Percentiles rank a stretch among this genome's conserved stretches.
Conservation (phyloP, 2,888 invertebrate species). For the Aphodius sticticus region DNA sequence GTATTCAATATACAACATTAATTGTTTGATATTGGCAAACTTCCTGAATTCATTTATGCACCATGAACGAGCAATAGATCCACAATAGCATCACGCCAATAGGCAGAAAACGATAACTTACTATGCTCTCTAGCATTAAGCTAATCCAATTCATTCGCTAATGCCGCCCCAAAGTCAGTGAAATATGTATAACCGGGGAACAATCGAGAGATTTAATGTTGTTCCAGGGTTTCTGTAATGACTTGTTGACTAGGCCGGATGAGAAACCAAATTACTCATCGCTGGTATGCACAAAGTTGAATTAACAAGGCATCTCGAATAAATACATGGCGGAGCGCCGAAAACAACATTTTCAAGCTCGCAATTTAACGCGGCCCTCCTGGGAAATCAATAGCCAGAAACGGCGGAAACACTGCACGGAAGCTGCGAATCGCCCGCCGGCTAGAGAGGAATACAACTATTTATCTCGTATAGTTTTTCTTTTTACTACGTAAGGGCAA, state of each 20-base stretch:
- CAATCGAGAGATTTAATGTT: neutral
- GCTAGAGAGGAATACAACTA: neutral
- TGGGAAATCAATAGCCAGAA: constrained; percentile 4
- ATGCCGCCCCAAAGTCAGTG: neutral
- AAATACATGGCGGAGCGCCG: neutral
- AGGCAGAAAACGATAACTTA: too few relatives aligned
- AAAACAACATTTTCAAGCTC: neutral
- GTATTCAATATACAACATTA: too few relatives aligned
- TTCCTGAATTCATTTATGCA: too few relatives aligned
- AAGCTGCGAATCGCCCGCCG: neutral
- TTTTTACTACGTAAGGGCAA: too few relatives aligned
- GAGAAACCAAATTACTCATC: neutral
- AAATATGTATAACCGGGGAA: neutral
- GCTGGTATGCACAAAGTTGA: neutral
- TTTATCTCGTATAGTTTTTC: neutral
- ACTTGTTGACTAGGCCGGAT: neutral
- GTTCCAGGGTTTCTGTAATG: neutral
- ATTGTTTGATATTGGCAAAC: too few relatives aligned
- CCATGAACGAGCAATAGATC: too few relatives aligned
- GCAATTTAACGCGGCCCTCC: neutral
- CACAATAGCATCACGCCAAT: too few relatives aligned
- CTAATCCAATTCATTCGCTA: neutral
- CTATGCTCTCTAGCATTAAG: too few relatives aligned
- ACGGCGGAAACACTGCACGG: neutral
- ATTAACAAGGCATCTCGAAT: neutral